Evolutionary conservation across 2,113 vertebrate genomes (phyloP), one percentile per base, ranked within the genome.

Genomic region (Alces alces): DNA sequence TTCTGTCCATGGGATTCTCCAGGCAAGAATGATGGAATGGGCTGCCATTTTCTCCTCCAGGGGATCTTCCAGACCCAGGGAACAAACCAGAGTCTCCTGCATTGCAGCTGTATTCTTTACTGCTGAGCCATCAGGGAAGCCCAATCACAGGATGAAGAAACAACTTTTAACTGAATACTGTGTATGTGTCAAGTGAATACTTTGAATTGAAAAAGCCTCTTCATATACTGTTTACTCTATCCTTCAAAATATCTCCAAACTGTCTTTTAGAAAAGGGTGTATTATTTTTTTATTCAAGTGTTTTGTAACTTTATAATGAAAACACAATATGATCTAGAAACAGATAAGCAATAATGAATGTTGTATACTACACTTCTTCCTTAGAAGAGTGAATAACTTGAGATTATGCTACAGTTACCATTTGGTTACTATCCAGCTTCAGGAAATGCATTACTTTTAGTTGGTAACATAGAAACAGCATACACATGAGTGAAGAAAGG

Each of bases 161-260:
- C 14, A 70, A 27, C 21, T 93, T 87, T 33, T 43, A 76, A 43
- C 70, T 27, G 6, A 76, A 27, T 27, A 43, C 39, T 76, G 70
- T 27, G 23, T 43, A 7, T 43, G 3, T 27, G 23, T 27, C 36
- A 84, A 57, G 43, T 14, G 54, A 96, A 96, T 85, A 66, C 60
- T 80, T 28, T 70, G 5, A 98, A 89, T 3, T 66, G 27, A 50
- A 91, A 73, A 80, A 83, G 83, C 1, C 47, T n/a, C 33, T 54
- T 95, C 78, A 45, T n/a, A 47, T 2, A 82, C 5, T 87, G 17
- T 57, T 95, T 86, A 89, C 6, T 30, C 10, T 94, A 30, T 12
- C 16, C 54, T 96, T 96, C 39, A 89, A 93, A 97, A 47, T 87
- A 89, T 12, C 45, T 55, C 52, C 43, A 88, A 94, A 92, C 19